Evolutionary conservation across 1,140 invertebrate species (phyloP).

Genomic region (Drosophila truncata): DNA sequence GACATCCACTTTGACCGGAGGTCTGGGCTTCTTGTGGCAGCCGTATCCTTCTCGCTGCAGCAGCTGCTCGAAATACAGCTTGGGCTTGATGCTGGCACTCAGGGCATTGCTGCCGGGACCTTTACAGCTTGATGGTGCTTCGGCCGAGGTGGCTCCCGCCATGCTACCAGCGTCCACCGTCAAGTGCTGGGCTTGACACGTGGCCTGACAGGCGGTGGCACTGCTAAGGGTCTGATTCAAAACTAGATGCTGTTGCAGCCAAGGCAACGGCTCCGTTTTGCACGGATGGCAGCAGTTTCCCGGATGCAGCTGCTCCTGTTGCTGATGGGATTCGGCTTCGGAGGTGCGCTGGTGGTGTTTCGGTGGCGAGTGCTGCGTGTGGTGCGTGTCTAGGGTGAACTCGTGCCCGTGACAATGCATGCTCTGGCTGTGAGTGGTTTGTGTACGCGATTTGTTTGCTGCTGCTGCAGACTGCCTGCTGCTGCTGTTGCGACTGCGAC

Average conservation of each 20-base stretch:
- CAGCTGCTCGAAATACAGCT: slow-evolving; percentile 69
- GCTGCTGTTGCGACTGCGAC: slow-evolving; percentile 37
- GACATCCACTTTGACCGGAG: slow-evolving; percentile 90
- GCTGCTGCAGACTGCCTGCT: slow-evolving; percentile 25
- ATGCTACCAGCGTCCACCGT: slow-evolving; percentile 71
- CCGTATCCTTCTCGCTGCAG: slow-evolving; percentile 67
- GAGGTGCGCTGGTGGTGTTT: slow-evolving; percentile 33
- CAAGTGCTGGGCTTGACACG: slow-evolving; percentile 75
- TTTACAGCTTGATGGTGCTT: slow-evolving; percentile 37
- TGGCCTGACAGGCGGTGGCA: slow-evolving; percentile 61
- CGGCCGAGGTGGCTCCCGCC: slow-evolving; percentile 32
- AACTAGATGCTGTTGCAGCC: slow-evolving; percentile 85
- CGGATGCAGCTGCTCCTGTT: slow-evolving; percentile 27
- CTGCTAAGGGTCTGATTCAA: slow-evolving; percentile 77
- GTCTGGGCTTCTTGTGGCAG: slow-evolving; percentile 65
- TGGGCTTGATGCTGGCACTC: slow-evolving; percentile 68
- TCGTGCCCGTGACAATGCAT: slow-evolving; percentile 66
- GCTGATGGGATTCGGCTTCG: slow-evolving; percentile 32
- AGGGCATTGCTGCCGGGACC: slow-evolving; percentile 65
- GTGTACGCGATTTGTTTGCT: slow-evolving; percentile 58
- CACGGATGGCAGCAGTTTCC: slow-evolving; percentile 57
- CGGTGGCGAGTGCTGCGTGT: slow-evolving; percentile 30
- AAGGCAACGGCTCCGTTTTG: slow-evolving; percentile 83
- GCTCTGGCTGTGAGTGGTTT: slow-evolving; percentile 65
- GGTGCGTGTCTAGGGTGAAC: slow-evolving; percentile 67